phyloP scores from a whole-genome alignment of 1,140 invertebrate genomes.

The Trichonephila clavipes region DNA sequence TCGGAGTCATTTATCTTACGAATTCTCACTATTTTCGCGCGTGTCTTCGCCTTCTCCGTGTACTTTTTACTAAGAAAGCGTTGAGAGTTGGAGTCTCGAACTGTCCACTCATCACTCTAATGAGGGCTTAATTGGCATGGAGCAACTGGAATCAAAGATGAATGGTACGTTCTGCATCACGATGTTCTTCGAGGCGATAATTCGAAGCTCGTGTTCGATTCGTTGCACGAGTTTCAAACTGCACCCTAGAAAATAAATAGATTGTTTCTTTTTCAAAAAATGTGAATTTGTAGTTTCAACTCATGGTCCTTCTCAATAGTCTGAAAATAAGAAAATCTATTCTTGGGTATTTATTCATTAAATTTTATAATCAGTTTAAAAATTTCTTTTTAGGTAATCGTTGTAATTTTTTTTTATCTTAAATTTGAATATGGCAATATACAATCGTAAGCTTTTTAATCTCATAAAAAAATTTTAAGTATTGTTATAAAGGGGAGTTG shows the following conservation, averaged over 20 bases:
- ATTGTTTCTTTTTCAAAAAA: background rate
- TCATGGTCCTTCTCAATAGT: background rate
- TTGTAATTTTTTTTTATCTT: no score
- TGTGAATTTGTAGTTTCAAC: background rate
- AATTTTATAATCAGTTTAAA: no score
- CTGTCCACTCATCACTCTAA: constrained; percentile 9
- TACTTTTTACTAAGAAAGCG: constrained; percentile 3
- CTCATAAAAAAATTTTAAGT: no score
- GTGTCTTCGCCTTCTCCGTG: background rate
- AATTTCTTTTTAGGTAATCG: no score
- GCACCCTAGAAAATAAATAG: background rate
- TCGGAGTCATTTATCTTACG: background rate
- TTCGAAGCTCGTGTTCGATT: constrained; percentile 12
- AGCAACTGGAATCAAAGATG: constrained; percentile 9
- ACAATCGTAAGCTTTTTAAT: no score
- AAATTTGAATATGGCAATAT: no score
- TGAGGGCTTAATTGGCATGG: constrained; percentile 57
- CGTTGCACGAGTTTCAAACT: background rate
- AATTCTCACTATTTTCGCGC: background rate
- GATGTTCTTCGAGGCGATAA: constrained; percentile 38
- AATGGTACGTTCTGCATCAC: constrained; percentile 25
- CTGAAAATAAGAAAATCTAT: background rate
- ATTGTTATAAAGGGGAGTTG: no score
- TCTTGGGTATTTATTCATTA: no score
- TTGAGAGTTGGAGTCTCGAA: background rate